phyloP scores from a whole-genome alignment of 1,140 invertebrate species.

The Drosophila murphyi region DNA sequence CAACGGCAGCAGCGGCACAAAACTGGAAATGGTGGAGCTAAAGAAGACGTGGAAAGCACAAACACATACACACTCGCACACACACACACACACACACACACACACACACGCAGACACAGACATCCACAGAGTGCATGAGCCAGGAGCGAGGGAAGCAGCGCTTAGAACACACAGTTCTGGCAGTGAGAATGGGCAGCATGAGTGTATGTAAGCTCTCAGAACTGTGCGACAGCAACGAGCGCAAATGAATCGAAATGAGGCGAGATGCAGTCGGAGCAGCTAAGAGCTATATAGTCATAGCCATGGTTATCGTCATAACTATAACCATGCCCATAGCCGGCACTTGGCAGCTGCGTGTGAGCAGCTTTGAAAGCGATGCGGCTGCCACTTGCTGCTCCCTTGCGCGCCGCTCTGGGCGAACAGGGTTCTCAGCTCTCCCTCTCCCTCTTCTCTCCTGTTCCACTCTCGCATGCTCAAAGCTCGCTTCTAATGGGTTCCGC shows the following conservation, averaged over 20 bases:
- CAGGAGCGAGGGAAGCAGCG: slow-evolving; percentile 18
- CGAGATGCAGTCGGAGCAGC: slow-evolving; percentile 52
- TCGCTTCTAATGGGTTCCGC: slow-evolving; percentile 61
- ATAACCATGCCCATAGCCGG: slow-evolving; percentile 25
- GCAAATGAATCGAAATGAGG: slow-evolving; percentile 74
- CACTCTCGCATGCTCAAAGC: slow-evolving; percentile 36
- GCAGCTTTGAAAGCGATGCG: slow-evolving; percentile 11
- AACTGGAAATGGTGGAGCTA: slow-evolving; percentile 74
- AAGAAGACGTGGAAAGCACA: slow-evolving; percentile 51
- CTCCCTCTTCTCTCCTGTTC: not conserved
- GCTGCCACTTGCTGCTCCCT: slow-evolving; percentile 29
- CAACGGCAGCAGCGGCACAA: slow-evolving; percentile 44
- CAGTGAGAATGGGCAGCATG: not conserved
- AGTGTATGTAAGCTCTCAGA: slow-evolving; percentile 1
- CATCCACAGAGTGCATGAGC: slow-evolving; percentile 23
- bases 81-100: not conserved
- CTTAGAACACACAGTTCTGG: slow-evolving; percentile 28
- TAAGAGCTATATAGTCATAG: slow-evolving; percentile 20
- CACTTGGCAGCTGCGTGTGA: slow-evolving; percentile 61
- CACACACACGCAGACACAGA: not conserved
- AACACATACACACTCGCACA: slow-evolving; percentile 8
- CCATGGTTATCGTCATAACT: slow-evolving; percentile 33
- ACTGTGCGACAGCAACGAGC: slow-evolving; percentile 38
- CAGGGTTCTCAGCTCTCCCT: slow-evolving; percentile 7
- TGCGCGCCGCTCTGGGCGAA: not conserved